phyloP scores from a whole-genome alignment of 2,113 vertebrate species.

The Neodon shergylaensis region DNA sequence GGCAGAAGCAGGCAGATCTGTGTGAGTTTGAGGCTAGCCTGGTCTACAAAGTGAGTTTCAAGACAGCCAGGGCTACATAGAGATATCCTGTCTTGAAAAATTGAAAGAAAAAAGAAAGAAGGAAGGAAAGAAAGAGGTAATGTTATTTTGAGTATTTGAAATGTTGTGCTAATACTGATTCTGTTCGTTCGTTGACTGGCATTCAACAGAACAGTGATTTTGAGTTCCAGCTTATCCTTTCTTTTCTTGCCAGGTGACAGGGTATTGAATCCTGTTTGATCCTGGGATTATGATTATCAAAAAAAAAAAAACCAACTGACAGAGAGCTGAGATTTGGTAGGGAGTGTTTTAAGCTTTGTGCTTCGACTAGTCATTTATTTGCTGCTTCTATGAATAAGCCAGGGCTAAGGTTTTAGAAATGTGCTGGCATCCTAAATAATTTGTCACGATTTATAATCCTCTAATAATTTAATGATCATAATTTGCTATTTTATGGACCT shows the following conservation, averaged over 20 bases:
- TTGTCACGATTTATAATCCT: background rate
- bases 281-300: background rate
- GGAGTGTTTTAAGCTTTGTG: constrained; percentile 30
- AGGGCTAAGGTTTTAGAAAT: constrained; percentile 25
- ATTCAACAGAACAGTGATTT: background rate
- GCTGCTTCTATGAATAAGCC: constrained; percentile 3
- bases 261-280: constrained; percentile 3
- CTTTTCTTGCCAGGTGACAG: background rate
- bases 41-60: background rate
- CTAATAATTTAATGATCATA: background rate
- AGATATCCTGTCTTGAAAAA: background rate
- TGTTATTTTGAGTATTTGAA: background rate
- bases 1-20: background rate
- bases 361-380: constrained; percentile 18
- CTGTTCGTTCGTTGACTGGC: background rate
- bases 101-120: background rate
- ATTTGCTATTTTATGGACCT: constrained; percentile 30
- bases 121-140: background rate
- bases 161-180: background rate
- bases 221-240: background rate
- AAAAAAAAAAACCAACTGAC: background rate
- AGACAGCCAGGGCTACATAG: background rate
- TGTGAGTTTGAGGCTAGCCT: background rate
- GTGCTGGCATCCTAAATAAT: constrained; percentile 12
- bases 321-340: constrained; percentile 37